Conservation (phyloP, 2,888 invertebrate species). For the Heliconius erato region DNA sequence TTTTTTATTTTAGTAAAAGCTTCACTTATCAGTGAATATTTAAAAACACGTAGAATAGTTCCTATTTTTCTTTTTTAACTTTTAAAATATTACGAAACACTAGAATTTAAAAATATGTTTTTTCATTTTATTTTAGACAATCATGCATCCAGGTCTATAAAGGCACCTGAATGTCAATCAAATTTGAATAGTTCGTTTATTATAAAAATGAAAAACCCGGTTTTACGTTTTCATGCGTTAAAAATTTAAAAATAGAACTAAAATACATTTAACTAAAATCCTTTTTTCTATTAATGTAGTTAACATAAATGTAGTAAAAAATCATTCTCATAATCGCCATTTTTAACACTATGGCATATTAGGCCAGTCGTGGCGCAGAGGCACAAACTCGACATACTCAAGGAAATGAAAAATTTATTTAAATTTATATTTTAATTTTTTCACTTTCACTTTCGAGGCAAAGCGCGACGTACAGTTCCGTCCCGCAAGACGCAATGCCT, state of each 20-base stretch:
- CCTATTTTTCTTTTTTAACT: conserved; percentile 8
- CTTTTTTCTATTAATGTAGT: background rate
- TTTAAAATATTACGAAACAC: conserved; percentile 9
- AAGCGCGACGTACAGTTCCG: too few species aligned
- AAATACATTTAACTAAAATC: background rate
- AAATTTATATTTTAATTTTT: too few species aligned
- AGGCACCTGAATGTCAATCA: background rate
- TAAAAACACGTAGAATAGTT: background rate
- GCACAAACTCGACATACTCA: too few species aligned
- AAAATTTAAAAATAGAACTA: background rate
- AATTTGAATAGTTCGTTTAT: background rate
- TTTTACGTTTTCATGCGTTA: too few species aligned
- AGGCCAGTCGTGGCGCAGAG: too few species aligned
- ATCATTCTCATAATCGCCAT: background rate
- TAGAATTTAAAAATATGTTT: background rate
- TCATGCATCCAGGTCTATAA: background rate
- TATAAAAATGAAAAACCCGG: too few species aligned
- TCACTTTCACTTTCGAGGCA: too few species aligned
- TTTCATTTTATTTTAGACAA: background rate
- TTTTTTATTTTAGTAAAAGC: background rate
- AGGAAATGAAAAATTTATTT: too few species aligned
- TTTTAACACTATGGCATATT: background rate
- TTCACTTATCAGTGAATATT: background rate
- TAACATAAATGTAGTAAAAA: background rate
- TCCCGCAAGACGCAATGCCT: too few species aligned